A percentile compares a stretch with the other conserved stretches of the same genome.
These are phyloP conservation scores for Orthosia gracilis DNA, from an alignment of 2,888 invertebrate species.

Conservation along the genomic window DNA sequence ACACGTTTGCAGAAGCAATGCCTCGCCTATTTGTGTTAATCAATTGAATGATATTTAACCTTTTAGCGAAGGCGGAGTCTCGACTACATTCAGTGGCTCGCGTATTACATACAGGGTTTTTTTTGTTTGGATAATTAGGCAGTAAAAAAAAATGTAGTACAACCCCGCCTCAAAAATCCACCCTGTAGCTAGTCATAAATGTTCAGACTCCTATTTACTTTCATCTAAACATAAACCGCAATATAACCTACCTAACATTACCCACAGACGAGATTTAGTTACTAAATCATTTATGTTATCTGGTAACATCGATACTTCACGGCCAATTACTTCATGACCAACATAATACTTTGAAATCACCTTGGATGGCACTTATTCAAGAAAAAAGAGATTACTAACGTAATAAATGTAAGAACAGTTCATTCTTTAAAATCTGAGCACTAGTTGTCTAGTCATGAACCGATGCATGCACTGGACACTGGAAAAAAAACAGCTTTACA, in stretches of 20 bases:
- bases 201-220: not conserved
- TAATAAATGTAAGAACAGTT: constrained; percentile 39
- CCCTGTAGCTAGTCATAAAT: not conserved
- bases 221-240: not conserved
- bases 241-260: constrained; percentile 23
- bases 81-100: not conserved
- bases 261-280: constrained; percentile 42
- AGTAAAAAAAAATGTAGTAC: no score
- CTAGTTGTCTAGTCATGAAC: constrained; percentile 4
- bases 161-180: not conserved
- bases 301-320: constrained; percentile 65
- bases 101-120: not conserved
- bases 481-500: constrained; percentile 13
- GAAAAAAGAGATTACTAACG: constrained; percentile 31
- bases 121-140: no score
- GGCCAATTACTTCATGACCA: constrained; percentile 61
- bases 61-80: not conserved
- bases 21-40: not conserved
- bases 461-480: not conserved
- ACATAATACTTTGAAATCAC: constrained; percentile 67
- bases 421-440: constrained; percentile 43
- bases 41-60: not conserved
- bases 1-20: not conserved
- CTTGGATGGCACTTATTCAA: constrained; percentile 63
- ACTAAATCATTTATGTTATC: constrained; percentile 59